A percentile compares a stretch with the other conserved stretches of the same genome.
These are phyloP conservation scores for Alces alces DNA, from an alignment of 2,113 vertebrate species.

Conservation along the genomic window DNA sequence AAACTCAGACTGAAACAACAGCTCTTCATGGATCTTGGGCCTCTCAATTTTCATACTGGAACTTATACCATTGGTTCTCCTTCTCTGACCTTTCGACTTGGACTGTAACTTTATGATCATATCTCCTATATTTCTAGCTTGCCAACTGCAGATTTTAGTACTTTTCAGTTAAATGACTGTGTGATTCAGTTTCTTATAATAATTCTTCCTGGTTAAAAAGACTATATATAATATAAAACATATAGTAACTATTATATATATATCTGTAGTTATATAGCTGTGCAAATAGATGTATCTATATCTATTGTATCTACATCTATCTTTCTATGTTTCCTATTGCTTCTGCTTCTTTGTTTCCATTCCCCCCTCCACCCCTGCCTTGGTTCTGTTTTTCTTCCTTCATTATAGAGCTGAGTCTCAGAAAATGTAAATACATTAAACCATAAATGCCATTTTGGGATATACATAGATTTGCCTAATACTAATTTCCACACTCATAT, in stretches of 20 bases:
- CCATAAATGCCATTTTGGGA: not conserved
- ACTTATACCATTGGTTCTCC: not conserved
- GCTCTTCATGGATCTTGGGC: not conserved
- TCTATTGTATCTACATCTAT: not conserved
- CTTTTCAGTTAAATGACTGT: not conserved
- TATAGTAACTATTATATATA: not conserved
- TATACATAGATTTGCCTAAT: not conserved
- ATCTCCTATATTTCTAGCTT: not conserved
- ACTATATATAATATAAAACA: not conserved
- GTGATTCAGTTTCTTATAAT: not conserved
- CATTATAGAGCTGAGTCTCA: not conserved
- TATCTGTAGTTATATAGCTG: not conserved
- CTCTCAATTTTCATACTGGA: not conserved
- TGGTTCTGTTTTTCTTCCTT: not conserved
- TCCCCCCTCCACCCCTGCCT: accelerated
- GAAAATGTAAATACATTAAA: not conserved
- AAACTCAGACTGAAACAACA: not conserved
- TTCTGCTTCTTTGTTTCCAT: not conserved
- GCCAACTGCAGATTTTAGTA: not conserved
- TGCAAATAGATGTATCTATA: not conserved
- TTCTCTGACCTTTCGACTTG: not conserved
- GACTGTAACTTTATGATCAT: not conserved
- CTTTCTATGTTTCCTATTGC: not conserved
- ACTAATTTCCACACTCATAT: not conserved
- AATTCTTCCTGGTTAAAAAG: not conserved